phyloP scores from a whole-genome alignment of 2,113 vertebrate genomes.

The Gila orcuttii region DNA sequence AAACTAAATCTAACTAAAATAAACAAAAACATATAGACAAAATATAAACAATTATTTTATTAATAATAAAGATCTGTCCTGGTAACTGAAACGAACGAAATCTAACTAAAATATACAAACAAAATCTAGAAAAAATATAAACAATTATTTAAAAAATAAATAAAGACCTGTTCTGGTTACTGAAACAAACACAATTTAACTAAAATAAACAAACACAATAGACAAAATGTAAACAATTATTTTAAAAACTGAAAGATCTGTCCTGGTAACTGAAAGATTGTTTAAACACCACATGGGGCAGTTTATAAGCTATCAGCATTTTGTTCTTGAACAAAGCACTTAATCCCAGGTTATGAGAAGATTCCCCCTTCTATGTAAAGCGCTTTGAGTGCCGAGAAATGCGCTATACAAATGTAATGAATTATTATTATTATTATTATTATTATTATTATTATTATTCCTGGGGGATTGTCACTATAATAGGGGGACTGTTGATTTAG shows the following conservation, averaged over 20 bases:
- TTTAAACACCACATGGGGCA: neutral
- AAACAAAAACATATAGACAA: no score
- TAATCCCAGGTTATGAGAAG: neutral
- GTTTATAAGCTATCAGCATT: neutral
- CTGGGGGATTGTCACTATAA: neutral
- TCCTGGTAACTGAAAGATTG: neutral
- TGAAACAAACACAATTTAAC: neutral
- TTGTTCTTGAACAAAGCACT: neutral
- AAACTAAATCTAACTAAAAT: no score
- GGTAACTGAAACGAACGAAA: neutral
- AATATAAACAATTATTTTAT: neutral
- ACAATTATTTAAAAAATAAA: neutral
- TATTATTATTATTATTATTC: neutral
- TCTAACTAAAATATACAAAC: neutral
- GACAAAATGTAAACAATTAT: neutral
- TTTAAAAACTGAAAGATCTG: neutral
- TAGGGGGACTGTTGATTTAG: neutral
- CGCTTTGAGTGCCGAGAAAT: no score
- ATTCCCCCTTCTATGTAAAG: no score
- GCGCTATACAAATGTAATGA: no score
- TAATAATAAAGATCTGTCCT: neutral
- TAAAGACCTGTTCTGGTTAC: neutral
- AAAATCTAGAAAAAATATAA: neutral
- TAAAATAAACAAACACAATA: neutral
- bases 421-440: no score